These are phyloP conservation scores for Eupithecia exiguata DNA, from an alignment of 2,888 invertebrate genomes.

Conservation along the genomic window DNA sequence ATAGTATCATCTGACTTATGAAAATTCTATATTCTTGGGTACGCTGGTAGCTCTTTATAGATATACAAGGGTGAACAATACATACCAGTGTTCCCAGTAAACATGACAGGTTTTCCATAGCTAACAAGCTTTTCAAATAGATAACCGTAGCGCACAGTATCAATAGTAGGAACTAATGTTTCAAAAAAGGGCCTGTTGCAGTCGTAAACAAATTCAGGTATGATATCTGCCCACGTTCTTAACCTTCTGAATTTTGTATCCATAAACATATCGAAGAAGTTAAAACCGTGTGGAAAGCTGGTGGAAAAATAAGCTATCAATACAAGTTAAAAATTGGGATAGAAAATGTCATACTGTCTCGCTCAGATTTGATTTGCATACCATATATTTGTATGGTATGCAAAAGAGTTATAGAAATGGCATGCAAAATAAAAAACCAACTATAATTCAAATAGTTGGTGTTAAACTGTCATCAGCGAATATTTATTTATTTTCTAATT, in stretches of 20 bases:
- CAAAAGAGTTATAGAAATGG: too few relatives aligned
- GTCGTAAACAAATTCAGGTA: slow-evolving; percentile 89
- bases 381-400: too few relatives aligned
- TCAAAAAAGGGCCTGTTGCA: slow-evolving; percentile 91
- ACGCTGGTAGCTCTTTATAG: neutral
- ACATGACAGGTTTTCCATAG: slow-evolving; percentile 90
- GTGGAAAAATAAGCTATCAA: slow-evolving; percentile 19
- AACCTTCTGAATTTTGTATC: slow-evolving; percentile 87
- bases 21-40: neutral
- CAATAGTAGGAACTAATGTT: slow-evolving; percentile 95
- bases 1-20: neutral
- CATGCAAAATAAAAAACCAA: too few relatives aligned
- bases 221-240: slow-evolving; percentile 91
- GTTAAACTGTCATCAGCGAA: too few relatives aligned
- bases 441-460: too few relatives aligned
- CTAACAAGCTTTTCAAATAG: slow-evolving; percentile 89
- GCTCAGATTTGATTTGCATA: too few relatives aligned
- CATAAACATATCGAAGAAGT: slow-evolving; percentile 90
- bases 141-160: slow-evolving; percentile 94
- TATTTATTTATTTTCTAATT: too few relatives aligned
- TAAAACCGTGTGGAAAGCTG: slow-evolving; percentile 87
- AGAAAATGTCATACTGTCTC: neutral
- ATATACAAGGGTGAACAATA: neutral
- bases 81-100: slow-evolving; percentile 93
- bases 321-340: neutral